Conservation (phyloP, 2,888 invertebrate genomes). For the Drosophila lacicola region DNA sequence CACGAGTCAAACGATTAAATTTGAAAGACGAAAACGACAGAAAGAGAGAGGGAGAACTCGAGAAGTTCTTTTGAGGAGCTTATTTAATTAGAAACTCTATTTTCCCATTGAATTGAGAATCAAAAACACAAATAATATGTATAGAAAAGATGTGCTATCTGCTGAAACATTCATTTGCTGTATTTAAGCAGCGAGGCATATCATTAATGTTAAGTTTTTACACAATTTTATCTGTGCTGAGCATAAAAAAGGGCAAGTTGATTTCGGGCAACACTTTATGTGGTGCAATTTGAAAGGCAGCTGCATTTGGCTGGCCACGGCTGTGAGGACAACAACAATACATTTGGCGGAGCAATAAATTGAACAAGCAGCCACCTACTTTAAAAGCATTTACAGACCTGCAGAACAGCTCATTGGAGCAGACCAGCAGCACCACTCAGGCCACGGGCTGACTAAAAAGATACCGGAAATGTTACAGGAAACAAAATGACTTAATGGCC, state of each 20-base stretch:
- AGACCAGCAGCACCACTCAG: slow-evolving; percentile 11
- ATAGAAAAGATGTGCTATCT: neutral
- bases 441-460: slow-evolving; percentile 68
- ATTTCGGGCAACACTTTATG: slow-evolving; percentile 68
- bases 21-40: no score
- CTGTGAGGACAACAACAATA: slow-evolving; percentile 39
- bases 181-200: slow-evolving; percentile 14
- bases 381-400: slow-evolving; percentile 68
- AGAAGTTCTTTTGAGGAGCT: no score
- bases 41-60: no score
- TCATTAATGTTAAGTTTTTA: slow-evolving; percentile 41
- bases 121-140: no score
- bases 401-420: slow-evolving; percentile 20
- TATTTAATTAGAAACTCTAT: no score
- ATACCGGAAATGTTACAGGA: slow-evolving; percentile 79
- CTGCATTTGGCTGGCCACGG: slow-evolving; percentile 39
- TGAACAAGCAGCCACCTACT: slow-evolving; percentile 71
- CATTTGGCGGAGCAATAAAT: slow-evolving; percentile 73
- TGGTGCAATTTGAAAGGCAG: slow-evolving; percentile 52
- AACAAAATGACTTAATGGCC: slow-evolving; percentile 79
- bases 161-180: slow-evolving; percentile 1
- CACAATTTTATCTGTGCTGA: slow-evolving; percentile 48
- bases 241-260: slow-evolving; percentile 60
- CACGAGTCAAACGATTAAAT: no score
- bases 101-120: no score